These are phyloP conservation scores for Parazoanthus atlanticus DNA, from an alignment of 92 coral and sea anemone genomes.

Conservation along the genomic window DNA sequence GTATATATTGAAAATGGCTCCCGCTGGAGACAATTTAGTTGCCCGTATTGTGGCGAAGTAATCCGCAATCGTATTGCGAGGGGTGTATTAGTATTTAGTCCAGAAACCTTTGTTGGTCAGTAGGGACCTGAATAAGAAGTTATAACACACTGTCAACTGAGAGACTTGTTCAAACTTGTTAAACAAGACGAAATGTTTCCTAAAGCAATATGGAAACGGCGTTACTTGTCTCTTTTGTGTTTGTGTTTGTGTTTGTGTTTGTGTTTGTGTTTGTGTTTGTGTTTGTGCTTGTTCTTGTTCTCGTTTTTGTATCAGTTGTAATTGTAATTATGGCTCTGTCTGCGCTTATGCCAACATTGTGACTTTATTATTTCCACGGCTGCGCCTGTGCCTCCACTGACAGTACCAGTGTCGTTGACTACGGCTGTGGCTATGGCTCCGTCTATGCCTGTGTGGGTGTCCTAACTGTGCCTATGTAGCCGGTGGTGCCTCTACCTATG, in stretches of 20 bases:
- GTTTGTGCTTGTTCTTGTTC: neutral
- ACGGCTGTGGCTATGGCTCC: too few relatives aligned
- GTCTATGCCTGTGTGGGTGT: too few relatives aligned
- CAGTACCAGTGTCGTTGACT: too few relatives aligned
- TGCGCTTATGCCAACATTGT: too few relatives aligned
- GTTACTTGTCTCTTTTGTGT: neutral
- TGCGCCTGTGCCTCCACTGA: too few relatives aligned
- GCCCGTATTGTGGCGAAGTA: neutral
- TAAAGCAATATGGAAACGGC: neutral
- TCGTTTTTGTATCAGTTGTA: too few relatives aligned
- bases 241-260: neutral
- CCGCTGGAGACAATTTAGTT: neutral
- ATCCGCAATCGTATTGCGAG: neutral
- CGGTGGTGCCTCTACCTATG: too few relatives aligned
- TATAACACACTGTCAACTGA: neutral
- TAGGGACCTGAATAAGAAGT: neutral
- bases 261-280: neutral
- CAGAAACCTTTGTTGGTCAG: neutral
- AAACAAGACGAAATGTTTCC: slow-evolving; percentile 1
- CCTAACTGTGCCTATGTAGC: too few relatives aligned
- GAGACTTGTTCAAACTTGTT: neutral
- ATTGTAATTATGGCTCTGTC: too few relatives aligned
- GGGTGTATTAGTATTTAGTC: neutral
- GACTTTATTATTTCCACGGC: too few relatives aligned
- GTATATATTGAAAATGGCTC: slow-evolving; percentile 31